A percentile compares a stretch with the other conserved stretches of the same genome.
Evolutionary conservation across 2,888 invertebrate genomes (phyloP).

Genomic region (Parelbella ahira): DNA sequence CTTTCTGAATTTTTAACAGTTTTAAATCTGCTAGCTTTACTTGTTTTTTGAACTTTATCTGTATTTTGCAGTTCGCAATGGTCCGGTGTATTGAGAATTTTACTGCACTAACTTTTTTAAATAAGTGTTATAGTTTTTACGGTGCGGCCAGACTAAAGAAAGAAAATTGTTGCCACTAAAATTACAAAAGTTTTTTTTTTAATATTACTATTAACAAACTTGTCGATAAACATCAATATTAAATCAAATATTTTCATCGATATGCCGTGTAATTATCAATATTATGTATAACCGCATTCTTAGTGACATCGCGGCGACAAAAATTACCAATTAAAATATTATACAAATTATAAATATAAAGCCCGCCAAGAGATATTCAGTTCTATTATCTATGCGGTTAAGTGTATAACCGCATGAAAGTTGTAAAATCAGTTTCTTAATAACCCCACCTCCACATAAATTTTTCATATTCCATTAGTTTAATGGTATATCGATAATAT

Average conservation of each 20-base stretch:
- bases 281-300: constrained; percentile 17
- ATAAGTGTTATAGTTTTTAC: constrained; percentile 13
- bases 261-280: constrained; percentile 2
- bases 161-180: too few relatives aligned
- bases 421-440: constrained; percentile 19
- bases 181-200: too few relatives aligned
- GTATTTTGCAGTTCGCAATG: constrained; percentile 19
- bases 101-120: constrained; percentile 12
- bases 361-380: constrained; percentile 8
- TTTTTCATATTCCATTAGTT: constrained; percentile 14
- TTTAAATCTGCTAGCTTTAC: constrained; percentile 24
- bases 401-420: not conserved
- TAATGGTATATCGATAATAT: constrained; percentile 19
- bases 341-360: too few relatives aligned
- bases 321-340: constrained; percentile 22
- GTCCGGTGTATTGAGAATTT: constrained; percentile 19
- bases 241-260: constrained; percentile 9
- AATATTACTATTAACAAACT: too few relatives aligned
- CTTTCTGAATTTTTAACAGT: constrained; percentile 27
- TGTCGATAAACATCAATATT: not conserved
- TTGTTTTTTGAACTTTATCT: constrained; percentile 25
- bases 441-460: constrained; percentile 23
- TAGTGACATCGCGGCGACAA: constrained; percentile 11
- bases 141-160: constrained; percentile 1
- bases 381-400: not conserved